A percentile compares a stretch with the other conserved stretches of the same genome.
phyloP scores from a whole-genome alignment of 30 jellyfish, hydroid and myxozoan genomes.

The Turritopsis rubra region DNA sequence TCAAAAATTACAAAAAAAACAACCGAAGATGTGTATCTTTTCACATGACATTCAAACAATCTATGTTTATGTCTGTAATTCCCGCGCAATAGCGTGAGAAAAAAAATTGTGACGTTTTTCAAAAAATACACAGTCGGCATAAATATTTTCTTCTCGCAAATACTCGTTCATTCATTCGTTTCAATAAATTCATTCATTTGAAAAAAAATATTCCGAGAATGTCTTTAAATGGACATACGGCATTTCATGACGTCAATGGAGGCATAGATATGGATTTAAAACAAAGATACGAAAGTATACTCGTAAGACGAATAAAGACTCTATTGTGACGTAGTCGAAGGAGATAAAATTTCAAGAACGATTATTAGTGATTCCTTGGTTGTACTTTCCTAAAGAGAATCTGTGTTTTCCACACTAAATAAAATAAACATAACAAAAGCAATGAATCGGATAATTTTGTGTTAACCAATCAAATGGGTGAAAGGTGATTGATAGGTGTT shows the following conservation, averaged over 20 bases:
- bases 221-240: background rate
- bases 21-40: background rate
- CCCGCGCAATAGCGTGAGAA: background rate
- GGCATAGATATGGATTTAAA: slow-evolving; percentile 6
- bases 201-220: background rate
- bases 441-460: background rate
- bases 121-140: background rate
- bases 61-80: background rate
- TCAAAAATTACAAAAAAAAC: background rate
- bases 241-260: background rate
- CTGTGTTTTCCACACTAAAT: background rate
- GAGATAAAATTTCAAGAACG: background rate
- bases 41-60: background rate
- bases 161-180: slow-evolving; percentile 25
- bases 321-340: slow-evolving; percentile 13
- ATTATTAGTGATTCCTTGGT: background rate
- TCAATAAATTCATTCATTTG: slow-evolving; percentile 9
- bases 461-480: background rate
- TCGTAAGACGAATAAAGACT: background rate
- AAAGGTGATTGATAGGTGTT: background rate
- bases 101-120: background rate
- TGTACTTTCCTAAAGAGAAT: background rate
- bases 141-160: background rate
- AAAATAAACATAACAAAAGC: background rate
- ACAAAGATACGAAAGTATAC: slow-evolving; percentile 1